A percentile compares a stretch with the other conserved stretches of the same genome.
phyloP scores from a whole-genome alignment of 2,113 vertebrate genomes.

The Hepsetus odoe region DNA sequence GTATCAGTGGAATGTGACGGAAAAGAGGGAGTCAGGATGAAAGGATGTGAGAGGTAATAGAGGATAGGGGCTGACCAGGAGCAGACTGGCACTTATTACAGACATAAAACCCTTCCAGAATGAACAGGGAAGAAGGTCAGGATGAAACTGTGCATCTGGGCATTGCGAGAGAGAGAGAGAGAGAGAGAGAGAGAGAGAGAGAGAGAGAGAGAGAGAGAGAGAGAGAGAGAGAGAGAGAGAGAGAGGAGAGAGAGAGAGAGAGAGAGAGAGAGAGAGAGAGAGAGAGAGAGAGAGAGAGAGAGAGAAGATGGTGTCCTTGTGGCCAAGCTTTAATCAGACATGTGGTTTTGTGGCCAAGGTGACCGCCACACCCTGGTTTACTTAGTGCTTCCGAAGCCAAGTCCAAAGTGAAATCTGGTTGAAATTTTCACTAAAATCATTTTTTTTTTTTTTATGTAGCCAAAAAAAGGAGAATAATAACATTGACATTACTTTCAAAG shows the following conservation, averaged over 20 bases:
- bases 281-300: neutral
- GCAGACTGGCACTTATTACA: slow-evolving; percentile 35
- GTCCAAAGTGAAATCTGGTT: neutral
- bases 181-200: neutral
- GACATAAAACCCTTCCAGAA: slow-evolving; percentile 40
- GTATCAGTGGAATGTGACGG: neutral
- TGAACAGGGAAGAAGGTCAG: slow-evolving; percentile 41
- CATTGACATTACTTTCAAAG: neutral
- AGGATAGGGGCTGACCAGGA: slow-evolving; percentile 36
- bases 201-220: slow-evolving; percentile 6
- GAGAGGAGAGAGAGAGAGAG: neutral
- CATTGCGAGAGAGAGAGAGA: slow-evolving; percentile 23
- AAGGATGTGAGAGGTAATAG: slow-evolving; percentile 27
- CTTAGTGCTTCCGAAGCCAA: neutral
- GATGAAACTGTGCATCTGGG: slow-evolving; percentile 38
- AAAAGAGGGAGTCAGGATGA: neutral
- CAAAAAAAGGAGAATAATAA: neutral
- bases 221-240: neutral
- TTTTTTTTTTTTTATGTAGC: neutral
- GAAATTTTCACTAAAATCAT: too few relatives aligned
- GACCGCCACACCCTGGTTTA: neutral
- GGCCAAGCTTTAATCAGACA: slow-evolving; percentile 30
- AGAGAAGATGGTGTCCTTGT: slow-evolving; percentile 26
- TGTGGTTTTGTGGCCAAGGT: slow-evolving; percentile 22
- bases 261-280: slow-evolving; percentile 5